phyloP scores from a whole-genome alignment of 2,888 invertebrate species.

The Bombyx huttoni region DNA sequence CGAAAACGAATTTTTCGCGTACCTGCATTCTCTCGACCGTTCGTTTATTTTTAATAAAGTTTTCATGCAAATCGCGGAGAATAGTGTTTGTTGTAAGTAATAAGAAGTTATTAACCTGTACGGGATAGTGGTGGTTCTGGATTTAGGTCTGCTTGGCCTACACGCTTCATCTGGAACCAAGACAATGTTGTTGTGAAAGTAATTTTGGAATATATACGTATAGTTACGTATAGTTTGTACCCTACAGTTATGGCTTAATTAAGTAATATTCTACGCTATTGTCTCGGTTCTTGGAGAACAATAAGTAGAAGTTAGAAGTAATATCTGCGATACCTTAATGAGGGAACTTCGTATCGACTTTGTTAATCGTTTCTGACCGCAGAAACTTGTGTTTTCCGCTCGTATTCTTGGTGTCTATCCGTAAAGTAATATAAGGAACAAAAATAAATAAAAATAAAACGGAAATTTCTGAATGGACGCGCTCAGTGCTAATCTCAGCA shows the following conservation, averaged over 20 bases:
- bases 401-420: constrained; percentile 14
- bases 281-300: constrained; percentile 61
- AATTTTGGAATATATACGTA: constrained; percentile 12
- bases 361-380: constrained; percentile 53
- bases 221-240: constrained; percentile 33
- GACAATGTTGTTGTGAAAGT: constrained; percentile 20
- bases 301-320: constrained; percentile 63
- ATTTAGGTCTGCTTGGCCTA: constrained; percentile 71
- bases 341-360: constrained; percentile 69
- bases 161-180: constrained; percentile 70
- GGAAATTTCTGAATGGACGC: constrained; percentile 46
- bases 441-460: constrained; percentile 22
- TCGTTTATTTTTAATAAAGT: not conserved
- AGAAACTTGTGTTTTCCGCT: constrained; percentile 12
- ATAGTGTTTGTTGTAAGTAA: not conserved
- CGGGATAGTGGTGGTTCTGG: constrained; percentile 67
- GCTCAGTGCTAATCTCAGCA: constrained; percentile 32
- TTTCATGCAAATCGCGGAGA: not conserved
- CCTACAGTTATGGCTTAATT: constrained; percentile 56
- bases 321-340: constrained; percentile 70
- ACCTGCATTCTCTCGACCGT: not conserved
- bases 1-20: constrained; percentile 11
- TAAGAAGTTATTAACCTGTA: constrained; percentile 58
- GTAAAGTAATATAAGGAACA: constrained; percentile 11
- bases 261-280: constrained; percentile 63